Conservation (phyloP, 2,797 vertebrate species). For the Rhodeus uyekii region DNA sequence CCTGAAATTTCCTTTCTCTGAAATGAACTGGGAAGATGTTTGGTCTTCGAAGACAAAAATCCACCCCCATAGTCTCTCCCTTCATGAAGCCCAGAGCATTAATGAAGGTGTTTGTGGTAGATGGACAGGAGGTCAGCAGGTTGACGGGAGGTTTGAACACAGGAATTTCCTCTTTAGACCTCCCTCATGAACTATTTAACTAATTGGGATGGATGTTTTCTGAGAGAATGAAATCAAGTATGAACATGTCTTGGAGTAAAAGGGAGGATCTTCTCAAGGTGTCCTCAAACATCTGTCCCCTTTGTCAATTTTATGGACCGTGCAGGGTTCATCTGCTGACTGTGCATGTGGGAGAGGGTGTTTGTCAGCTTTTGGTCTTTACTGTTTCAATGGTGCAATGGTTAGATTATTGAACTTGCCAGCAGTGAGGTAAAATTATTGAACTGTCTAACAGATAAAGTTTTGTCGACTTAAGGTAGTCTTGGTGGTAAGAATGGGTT, state of each 20-base stretch:
- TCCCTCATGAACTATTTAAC: constrained; percentile 16
- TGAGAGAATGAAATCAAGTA: constrained; percentile 21
- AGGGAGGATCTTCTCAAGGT: not conserved
- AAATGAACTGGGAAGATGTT: constrained; percentile 15
- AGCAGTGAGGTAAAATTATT: not conserved
- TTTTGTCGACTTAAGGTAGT: not conserved
- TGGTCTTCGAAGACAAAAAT: not conserved
- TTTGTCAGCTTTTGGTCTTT: not conserved
- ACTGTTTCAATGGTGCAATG: not conserved
- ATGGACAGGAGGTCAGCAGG: constrained; percentile 26
- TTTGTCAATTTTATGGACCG: not conserved
- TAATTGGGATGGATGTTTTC: not conserved
- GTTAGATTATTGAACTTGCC: not conserved
- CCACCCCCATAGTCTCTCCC: not conserved
- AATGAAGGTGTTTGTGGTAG: constrained; percentile 1
- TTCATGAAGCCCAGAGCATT: not conserved
- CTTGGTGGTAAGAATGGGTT: not conserved
- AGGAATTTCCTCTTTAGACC: constrained; percentile 37
- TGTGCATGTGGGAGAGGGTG: not conserved
- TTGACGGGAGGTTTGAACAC: constrained; percentile 7
- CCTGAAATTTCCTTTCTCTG: not conserved
- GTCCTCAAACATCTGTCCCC: not conserved
- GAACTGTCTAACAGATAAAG: not conserved
- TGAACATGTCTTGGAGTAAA: constrained; percentile 30
- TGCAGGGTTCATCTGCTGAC: constrained; percentile 11